Base-by-base conservation (phyloP, 2,888 invertebrate species). In the Danaus chrysippus region DNA sequence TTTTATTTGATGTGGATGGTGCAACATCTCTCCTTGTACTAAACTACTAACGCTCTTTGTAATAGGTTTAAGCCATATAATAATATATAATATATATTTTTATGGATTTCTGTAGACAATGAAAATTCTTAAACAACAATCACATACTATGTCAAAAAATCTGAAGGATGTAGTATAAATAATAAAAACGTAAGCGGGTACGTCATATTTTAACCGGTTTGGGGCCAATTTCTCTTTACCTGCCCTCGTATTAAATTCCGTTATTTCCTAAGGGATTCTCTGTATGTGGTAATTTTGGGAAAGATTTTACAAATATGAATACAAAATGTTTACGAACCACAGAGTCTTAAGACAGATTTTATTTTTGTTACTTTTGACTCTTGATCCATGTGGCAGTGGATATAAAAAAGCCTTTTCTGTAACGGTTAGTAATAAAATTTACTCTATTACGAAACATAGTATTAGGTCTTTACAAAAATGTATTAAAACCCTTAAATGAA, bases 181-280 rank as follows among this genome's bases (percentile, higher is more conserved):
- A 49, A 49, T 49, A 49, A 49, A 23, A 56, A 19, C 54, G 41
- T 59, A 55, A 41, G 56, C 57, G 42, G 34, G 42, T 55, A 59
- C 46, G 56, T 64, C 53, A 64, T 59, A 63, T 61, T 67, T 65
- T 65, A 65, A 63, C 58, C 58, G 41, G 64, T 66, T 66, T 66
- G 66, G 17, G 58, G 59, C 59, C 42, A 66, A 59, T 58, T 56
- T 64, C 56, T 61, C 66, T 49, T 56, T 60, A 60, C 55, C 52
- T 17, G 17, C 49, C 41, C 61, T 59, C 73, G 74, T 68, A 73
- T 74, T 72, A 76, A 78, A 78, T 75, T 76, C 75, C 70, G 72
- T 81, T 80, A 84, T 83, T 83, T 84, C 83, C 82, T 79, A 10
- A 1, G 82, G 79, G 83, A 79, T 75, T 76, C 73, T 65, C 68